A percentile compares a stretch with the other conserved stretches of the same genome.
Evolutionary conservation across 2,797 vertebrate genomes (phyloP).

Genomic region (Streptopelia turtur): DNA sequence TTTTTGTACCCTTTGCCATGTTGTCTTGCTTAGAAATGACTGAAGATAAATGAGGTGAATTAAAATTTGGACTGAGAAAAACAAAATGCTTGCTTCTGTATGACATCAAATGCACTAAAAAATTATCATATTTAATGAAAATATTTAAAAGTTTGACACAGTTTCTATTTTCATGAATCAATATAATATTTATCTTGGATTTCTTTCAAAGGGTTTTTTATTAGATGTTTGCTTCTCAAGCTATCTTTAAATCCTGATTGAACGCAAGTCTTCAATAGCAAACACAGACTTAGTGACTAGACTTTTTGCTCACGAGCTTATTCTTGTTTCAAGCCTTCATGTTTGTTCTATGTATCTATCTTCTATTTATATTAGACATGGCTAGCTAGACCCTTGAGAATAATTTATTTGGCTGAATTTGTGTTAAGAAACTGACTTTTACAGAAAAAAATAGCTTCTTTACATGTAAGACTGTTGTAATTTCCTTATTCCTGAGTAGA

Average conservation of each 20-base stretch:
- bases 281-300: not conserved
- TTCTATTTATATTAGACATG: not conserved
- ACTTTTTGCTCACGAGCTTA: not conserved
- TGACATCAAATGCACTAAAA: not conserved
- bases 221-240: not conserved
- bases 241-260: not conserved
- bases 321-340: not conserved
- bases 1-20: not conserved
- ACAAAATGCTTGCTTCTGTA: not conserved
- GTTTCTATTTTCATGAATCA: not conserved
- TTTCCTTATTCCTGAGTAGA: not conserved
- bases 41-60: not conserved
- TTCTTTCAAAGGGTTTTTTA: not conserved
- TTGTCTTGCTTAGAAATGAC: not conserved
- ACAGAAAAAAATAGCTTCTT: not conserved
- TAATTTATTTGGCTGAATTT: not conserved
- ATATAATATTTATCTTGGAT: not conserved
- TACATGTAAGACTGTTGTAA: not conserved
- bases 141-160: not conserved
- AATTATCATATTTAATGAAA: not conserved
- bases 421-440: not conserved
- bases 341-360: not conserved
- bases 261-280: not conserved
- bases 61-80: not conserved
- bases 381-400: not conserved